Conservation (phyloP, 2,113 vertebrate species). For the Rhombomys opimus region DNA sequence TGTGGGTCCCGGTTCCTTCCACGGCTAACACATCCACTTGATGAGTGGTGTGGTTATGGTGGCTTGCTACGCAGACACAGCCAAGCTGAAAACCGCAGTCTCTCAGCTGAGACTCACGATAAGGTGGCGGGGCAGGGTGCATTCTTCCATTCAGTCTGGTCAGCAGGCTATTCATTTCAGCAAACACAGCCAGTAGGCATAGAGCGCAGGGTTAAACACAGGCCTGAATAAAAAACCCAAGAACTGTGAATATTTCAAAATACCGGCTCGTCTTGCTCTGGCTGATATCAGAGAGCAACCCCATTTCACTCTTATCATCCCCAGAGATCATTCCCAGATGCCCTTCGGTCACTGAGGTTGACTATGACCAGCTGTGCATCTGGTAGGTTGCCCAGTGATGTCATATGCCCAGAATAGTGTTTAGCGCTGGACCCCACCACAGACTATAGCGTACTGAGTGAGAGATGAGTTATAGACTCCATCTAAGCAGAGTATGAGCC, state of each 20-base stretch:
- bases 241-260: not conserved
- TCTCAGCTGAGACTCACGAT: not conserved
- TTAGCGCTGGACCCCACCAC: not conserved
- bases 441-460: not conserved
- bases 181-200: not conserved
- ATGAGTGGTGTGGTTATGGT: not conserved
- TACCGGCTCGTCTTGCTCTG: not conserved
- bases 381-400: not conserved
- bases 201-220: not conserved
- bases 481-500: not conserved
- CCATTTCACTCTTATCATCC: not conserved
- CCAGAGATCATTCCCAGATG: not conserved
- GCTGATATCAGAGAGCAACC: slow-evolving; percentile 16
- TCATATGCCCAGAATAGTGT: not conserved
- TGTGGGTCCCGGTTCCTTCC: not conserved
- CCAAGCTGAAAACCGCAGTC: not conserved
- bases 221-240: not conserved
- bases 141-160: not conserved
- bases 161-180: not conserved
- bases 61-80: not conserved
- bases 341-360: not conserved
- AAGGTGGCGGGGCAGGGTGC: not conserved
- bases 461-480: not conserved
- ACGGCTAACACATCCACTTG: not conserved
- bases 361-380: not conserved